These are phyloP conservation scores for Leptinotarsa haldemani DNA, from an alignment of 2,888 invertebrate genomes.

Conservation along the genomic window DNA sequence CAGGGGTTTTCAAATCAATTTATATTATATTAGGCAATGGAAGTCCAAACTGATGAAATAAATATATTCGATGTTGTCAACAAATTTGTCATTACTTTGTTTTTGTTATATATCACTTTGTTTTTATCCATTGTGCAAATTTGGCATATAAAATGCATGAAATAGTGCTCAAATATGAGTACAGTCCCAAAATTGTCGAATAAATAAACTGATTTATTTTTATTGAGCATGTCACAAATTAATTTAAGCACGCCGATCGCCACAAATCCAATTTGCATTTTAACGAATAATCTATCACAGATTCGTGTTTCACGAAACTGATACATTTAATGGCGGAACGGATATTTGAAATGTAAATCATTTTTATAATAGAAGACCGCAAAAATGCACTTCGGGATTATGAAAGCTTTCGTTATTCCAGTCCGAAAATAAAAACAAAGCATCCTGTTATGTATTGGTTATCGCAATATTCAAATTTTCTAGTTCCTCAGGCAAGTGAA, in stretches of 20 bases:
- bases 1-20: too few relatives aligned
- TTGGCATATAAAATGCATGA: too few relatives aligned
- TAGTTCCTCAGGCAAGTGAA: too few relatives aligned
- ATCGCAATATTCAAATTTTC: too few relatives aligned
- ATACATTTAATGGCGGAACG: not conserved
- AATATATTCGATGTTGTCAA: too few relatives aligned
- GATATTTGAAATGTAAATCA: not conserved
- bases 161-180: not conserved
- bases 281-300: slow-evolving; percentile 3
- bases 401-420: not conserved
- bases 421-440: not conserved
- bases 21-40: too few relatives aligned
- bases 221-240: not conserved
- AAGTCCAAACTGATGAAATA: too few relatives aligned
- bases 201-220: slow-evolving; percentile 7
- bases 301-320: not conserved
- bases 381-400: not conserved
- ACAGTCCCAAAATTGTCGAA: not conserved
- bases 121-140: too few relatives aligned
- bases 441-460: not conserved
- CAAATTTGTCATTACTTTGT: too few relatives aligned
- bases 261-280: not conserved
- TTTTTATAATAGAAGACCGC: not conserved
- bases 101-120: too few relatives aligned
- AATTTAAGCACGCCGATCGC: not conserved